Base-by-base conservation (phyloP, 2,888 invertebrate species). In the Priocnemis perturbator region DNA sequence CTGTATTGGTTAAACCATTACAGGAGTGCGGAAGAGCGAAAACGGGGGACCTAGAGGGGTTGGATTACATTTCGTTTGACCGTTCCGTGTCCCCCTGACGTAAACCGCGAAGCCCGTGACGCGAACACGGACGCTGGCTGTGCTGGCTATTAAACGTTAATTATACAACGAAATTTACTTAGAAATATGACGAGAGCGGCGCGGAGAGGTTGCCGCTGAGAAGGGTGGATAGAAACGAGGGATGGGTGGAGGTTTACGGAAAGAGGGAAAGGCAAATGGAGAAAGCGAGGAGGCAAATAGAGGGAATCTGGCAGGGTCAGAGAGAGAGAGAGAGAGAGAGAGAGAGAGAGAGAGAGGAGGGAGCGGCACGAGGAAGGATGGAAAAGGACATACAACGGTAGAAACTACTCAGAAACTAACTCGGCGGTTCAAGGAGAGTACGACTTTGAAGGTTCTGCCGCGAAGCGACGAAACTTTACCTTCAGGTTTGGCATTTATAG, bases 141-240 rank as follows among this genome's bases (percentile, higher is more conserved):
- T 9, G 63, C 9, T 61, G 70, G 65, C 75, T 72, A 78, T 78
- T 76, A 77, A 77, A 79, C 81, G 71, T 79, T 85, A 84, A 85
- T 86, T 82, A 78, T 83, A 83, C 81, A 81, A 79, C 78, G 79
- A 82, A 81, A 84, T 86, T 84, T 81, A 83, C 82, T 83, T 77
- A 78, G 81, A 83, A 84, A 83, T 79, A 79, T 81, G 82, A 81
- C 77, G 73, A 67, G 50, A 14, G 50, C 50, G 50, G n/a, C 19
- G 50, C 50, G 17, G 50, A 50, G 19, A 19, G n/a, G 50, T 9
- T 5, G n/a, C 50, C 19, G 7, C 5, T 50, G 19, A 50, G 50
- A 48, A 73, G 60, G 47, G 55, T 21, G n/a, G 37, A 26, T 5
- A 30, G 56, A 15, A 52, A 37, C 37, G 37, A 11, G 37, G 37